Conservation (phyloP, 1,140 invertebrate species). For the Cryptotermes secundus region DNA sequence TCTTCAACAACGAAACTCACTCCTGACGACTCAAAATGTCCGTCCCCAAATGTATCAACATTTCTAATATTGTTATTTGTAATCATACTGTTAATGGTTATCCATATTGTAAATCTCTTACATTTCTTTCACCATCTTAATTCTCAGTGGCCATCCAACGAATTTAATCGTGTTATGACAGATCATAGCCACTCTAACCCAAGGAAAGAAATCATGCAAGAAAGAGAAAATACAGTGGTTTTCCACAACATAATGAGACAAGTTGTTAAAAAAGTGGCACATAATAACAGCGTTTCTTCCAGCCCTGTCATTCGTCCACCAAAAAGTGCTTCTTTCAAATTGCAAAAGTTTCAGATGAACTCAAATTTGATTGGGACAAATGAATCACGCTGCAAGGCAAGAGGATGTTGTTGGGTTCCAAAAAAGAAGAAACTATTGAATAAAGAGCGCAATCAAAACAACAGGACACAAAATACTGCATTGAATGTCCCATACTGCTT, state of each 20-base stretch:
- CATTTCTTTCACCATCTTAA: slow-evolving; percentile 36
- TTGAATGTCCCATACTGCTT: slow-evolving; percentile 66
- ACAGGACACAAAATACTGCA: slow-evolving; percentile 36
- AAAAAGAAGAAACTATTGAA: slow-evolving; percentile 35
- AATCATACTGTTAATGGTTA: slow-evolving; percentile 33
- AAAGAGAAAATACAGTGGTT: not conserved
- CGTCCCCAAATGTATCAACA: slow-evolving; percentile 34
- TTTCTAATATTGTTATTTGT: slow-evolving; percentile 32
- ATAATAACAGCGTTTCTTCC: not conserved
- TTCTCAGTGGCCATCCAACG: slow-evolving; percentile 22
- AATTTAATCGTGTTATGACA: slow-evolving; percentile 24
- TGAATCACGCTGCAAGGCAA: slow-evolving; percentile 59
- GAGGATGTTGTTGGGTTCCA: slow-evolving; percentile 72
- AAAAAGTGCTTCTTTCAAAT: not conserved
- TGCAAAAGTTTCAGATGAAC: slow-evolving; percentile 46
- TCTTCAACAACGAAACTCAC: slow-evolving; percentile 1
- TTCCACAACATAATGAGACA: not conserved
- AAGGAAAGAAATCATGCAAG: slow-evolving; percentile 24
- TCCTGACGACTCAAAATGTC: not conserved
- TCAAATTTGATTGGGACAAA: slow-evolving; percentile 68
- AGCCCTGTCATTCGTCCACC: not conserved
- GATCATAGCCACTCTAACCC: slow-evolving; percentile 31
- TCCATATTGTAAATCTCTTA: slow-evolving; percentile 34
- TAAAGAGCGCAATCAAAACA: slow-evolving; percentile 29
- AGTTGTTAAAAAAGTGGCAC: not conserved